phyloP scores from a whole-genome alignment of 1,140 invertebrate genomes.

The Harlomillsia oculata region DNA sequence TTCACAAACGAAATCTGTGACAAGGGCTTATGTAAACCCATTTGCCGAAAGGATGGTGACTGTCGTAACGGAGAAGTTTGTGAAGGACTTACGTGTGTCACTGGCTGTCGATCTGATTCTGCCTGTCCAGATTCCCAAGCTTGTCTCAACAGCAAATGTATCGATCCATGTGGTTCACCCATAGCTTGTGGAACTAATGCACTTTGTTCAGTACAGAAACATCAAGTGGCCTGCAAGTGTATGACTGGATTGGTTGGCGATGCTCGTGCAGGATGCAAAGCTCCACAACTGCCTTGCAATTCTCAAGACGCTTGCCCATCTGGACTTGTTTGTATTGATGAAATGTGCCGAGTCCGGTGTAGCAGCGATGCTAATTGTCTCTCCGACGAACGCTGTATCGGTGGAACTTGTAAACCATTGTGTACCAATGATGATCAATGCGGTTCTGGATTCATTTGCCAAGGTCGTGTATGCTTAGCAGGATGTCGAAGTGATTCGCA shows the following conservation, averaged over 20 bases:
- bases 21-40: slow-evolving; percentile 54
- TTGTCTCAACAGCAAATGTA: slow-evolving; percentile 65
- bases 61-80: slow-evolving; percentile 76
- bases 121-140: slow-evolving; percentile 58
- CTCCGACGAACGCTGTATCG: slow-evolving; percentile 70
- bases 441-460: slow-evolving; percentile 67
- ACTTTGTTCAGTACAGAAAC: slow-evolving; percentile 55
- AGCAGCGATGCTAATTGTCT: slow-evolving; percentile 68
- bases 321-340: slow-evolving; percentile 60
- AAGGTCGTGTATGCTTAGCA: slow-evolving; percentile 70
- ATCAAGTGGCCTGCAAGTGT: slow-evolving; percentile 64
- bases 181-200: slow-evolving; percentile 49
- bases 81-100: slow-evolving; percentile 49
- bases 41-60: slow-evolving; percentile 65
- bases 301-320: slow-evolving; percentile 54
- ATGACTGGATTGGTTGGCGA: slow-evolving; percentile 61
- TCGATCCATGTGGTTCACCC: slow-evolving; percentile 26
- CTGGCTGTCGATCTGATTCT: slow-evolving; percentile 18
- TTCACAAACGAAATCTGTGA: slow-evolving; percentile 64
- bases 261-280: slow-evolving; percentile 59
- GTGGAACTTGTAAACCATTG: slow-evolving; percentile 65
- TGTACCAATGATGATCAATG: slow-evolving; percentile 77
- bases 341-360: slow-evolving; percentile 62
- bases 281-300: slow-evolving; percentile 53
- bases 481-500: slow-evolving; percentile 73